Evolutionary conservation across 2,888 invertebrate species (phyloP), one percentile per base, ranked within the genome.

Genomic region (Adelognathus sp.): DNA sequence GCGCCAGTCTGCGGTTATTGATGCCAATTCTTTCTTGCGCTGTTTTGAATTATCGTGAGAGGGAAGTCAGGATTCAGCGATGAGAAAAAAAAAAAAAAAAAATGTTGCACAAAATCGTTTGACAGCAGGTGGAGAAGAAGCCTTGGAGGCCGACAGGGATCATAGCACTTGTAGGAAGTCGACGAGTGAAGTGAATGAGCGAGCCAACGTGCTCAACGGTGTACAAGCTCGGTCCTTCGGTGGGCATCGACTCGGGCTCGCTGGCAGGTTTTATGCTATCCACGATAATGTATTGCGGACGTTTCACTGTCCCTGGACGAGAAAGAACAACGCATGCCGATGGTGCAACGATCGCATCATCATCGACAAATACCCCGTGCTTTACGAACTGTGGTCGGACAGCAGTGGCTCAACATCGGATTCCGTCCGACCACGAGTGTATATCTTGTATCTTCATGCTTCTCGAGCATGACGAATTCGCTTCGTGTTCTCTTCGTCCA

Each of bases 311-410:
- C 66, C 36, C 27, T 52, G 36, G 11, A 50, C 21, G 52, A 77
- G 39, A 33, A 52, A 58, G 52, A 70, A 69, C 39, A 61, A 72
- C 50, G 52, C 71, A 60, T 60, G 58, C 36, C 66, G 27, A 52
- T 74, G 52, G 18, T 64, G n/a, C n/a, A 67, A 79, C 70, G 69
- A 76, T 76, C 60, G 74, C 76, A 79, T 79, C 72, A 76, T 81
- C 83, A 77, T 73, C 81, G 76, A 79, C 74, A 81, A 83, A 84
- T 82, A 72, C 64, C 81, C 63, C 11, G 69, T 78, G 69, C 71
- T 85, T 84, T 81, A 83, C 75, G 81, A 74, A 67, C 74, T 75
- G 77, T 79, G 69, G 63, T 69, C 56, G n/a, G n/a, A n/a, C 70
- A 31, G 63, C 69, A 82, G 56, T 71, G 74, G 75, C 50, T 46